Percentiles rank a stretch among this genome's conserved stretches.
These are phyloP conservation scores for Pseudomyrmex dendroicus DNA, from an alignment of 1,140 invertebrate genomes.

Conservation along the genomic window DNA sequence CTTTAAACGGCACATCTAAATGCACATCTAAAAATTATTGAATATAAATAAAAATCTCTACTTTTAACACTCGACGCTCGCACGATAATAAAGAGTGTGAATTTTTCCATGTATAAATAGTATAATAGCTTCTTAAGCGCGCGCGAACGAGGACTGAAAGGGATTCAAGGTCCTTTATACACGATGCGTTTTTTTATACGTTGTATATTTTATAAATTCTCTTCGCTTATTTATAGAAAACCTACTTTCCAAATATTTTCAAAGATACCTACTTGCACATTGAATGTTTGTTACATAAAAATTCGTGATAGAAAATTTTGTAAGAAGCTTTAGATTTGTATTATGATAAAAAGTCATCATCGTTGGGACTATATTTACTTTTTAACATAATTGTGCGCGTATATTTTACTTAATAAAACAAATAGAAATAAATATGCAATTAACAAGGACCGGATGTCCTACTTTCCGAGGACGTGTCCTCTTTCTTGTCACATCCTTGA, in stretches of 20 bases:
- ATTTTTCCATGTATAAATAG: not conserved
- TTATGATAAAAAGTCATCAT: not conserved
- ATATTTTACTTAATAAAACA: not conserved
- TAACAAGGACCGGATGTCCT: not conserved
- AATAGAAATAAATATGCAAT: not conserved
- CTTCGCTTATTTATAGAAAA: not conserved
- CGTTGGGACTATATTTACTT: not conserved
- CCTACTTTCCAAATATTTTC: not conserved
- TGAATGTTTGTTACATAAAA: no score
- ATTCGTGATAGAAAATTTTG: not conserved
- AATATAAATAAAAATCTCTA: not conserved
- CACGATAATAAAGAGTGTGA: not conserved
- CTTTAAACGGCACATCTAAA: not conserved
- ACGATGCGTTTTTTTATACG: not conserved
- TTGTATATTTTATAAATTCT: not conserved
- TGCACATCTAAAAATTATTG: not conserved
- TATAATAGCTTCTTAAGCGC: not conserved
- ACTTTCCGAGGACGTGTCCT: conserved; percentile 11
- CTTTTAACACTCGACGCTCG: not conserved
- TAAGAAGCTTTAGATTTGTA: not conserved
- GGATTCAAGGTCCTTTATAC: not conserved
- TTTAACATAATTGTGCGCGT: not conserved
- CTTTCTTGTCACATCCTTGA: not conserved
- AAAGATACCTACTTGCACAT: not conserved
- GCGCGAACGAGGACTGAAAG: not conserved